phyloP scores from a whole-genome alignment of 2,888 invertebrate species.

The Xestia ashworthii region DNA sequence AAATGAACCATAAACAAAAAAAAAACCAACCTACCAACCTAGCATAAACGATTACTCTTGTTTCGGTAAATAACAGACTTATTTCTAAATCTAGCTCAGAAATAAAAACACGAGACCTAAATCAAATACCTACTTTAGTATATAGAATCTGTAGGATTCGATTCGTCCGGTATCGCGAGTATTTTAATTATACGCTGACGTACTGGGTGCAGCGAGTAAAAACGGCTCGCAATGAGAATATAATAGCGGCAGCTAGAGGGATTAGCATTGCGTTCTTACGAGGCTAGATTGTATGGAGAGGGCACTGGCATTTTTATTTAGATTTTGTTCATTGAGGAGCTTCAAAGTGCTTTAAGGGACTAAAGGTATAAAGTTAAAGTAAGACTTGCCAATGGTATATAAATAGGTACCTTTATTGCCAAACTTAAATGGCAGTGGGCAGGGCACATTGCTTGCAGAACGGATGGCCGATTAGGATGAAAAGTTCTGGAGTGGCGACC shows the following conservation, averaged over 20 bases:
- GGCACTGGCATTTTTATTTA: constrained; percentile 38
- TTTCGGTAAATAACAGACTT: not conserved
- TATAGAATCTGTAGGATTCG: constrained; percentile 54
- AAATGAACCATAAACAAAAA: not conserved
- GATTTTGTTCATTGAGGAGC: not conserved
- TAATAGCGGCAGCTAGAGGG: constrained; percentile 76
- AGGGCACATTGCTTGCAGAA: too few relatives aligned
- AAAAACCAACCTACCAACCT: not conserved
- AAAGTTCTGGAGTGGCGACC: too few relatives aligned
- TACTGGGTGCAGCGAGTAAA: constrained; percentile 77
- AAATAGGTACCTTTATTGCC: not conserved
- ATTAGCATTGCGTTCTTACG: constrained; percentile 74
- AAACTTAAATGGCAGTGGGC: too few relatives aligned
- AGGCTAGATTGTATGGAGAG: constrained; percentile 53
- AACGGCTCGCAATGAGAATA: constrained; percentile 80
- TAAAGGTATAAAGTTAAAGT: not conserved
- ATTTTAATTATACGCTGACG: constrained; percentile 85
- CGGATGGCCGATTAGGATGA: too few relatives aligned
- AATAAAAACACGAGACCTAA: constrained; percentile 37
- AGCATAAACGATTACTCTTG: not conserved
- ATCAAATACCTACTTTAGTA: constrained; percentile 41
- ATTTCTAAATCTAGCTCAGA: constrained; percentile 26
- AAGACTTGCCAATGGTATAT: not conserved
- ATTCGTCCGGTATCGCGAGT: constrained; percentile 73
- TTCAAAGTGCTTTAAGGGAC: not conserved